phyloP scores from a whole-genome alignment of 2,113 vertebrate species.

The Peucedramus taeniatus region DNA sequence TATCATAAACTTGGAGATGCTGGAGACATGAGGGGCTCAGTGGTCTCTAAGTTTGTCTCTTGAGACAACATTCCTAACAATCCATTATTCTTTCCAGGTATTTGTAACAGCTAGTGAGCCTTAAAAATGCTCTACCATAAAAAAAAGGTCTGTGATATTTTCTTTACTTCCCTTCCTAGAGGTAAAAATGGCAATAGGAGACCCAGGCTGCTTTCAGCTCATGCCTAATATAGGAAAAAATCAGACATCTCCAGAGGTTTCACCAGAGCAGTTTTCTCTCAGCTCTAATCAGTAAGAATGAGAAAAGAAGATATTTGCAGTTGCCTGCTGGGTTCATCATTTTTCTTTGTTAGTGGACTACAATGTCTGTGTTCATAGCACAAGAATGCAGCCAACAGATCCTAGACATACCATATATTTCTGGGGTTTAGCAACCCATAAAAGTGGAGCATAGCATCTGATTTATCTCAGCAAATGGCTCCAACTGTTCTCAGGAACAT shows the following conservation, averaged over 20 bases:
- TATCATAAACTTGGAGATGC: background rate
- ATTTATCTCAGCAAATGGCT: slow-evolving; percentile 50
- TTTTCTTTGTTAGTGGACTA: slow-evolving; percentile 12
- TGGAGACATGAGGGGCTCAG: background rate
- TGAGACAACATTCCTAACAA: background rate
- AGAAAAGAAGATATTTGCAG: slow-evolving; percentile 8
- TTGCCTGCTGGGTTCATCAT: background rate
- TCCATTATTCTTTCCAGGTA: background rate
- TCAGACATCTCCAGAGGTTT: background rate
- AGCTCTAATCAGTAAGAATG: background rate
- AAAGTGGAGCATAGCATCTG: slow-evolving; percentile 22
- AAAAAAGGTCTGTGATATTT: background rate
- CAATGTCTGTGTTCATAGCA: background rate
- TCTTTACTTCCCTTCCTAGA: background rate
- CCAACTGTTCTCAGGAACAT: slow-evolving; percentile 6
- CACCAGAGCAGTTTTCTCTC: background rate
- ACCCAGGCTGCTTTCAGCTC: background rate
- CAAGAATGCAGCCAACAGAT: slow-evolving; percentile 33
- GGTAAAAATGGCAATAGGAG: background rate
- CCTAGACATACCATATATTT: slow-evolving; percentile 34
- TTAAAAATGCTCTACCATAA: background rate
- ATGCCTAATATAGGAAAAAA: background rate
- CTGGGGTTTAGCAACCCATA: slow-evolving; percentile 38
- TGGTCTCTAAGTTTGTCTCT: background rate
- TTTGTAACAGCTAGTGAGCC: background rate